phyloP scores from a whole-genome alignment of 2,797 vertebrate species.

The Ptychadena robeensis region DNA sequence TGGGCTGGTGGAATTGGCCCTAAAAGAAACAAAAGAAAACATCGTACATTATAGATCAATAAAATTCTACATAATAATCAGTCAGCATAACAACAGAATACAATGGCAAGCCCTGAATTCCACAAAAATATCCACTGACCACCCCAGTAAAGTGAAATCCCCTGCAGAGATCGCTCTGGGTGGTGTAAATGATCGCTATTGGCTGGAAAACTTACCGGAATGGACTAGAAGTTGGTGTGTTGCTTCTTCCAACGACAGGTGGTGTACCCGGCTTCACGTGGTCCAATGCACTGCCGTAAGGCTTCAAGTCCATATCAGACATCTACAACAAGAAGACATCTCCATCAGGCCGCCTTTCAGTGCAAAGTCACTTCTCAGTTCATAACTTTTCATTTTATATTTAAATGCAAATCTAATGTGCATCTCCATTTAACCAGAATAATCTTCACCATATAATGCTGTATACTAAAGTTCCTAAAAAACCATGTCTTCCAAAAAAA shows the following conservation, averaged over 20 bases:
- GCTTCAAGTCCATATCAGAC: constrained; percentile 95
- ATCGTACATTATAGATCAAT: not conserved
- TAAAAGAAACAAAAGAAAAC: constrained; percentile 64
- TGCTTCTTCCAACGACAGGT: constrained; percentile 88
- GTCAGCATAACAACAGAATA: not conserved
- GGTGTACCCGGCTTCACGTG: constrained; percentile 93
- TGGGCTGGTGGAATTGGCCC: constrained; percentile 96
- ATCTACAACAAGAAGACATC: constrained; percentile 77
- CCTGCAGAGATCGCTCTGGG: not conserved
- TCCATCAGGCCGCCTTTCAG: not conserved
- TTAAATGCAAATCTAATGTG: no score
- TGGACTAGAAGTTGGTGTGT: constrained; percentile 89
- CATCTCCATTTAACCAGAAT: no score
- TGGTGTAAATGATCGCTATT: no score
- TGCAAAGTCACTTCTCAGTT: not conserved
- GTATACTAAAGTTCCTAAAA: no score
- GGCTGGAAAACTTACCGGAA: constrained; percentile 81
- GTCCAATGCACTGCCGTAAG: constrained; percentile 92
- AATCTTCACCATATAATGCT: no score
- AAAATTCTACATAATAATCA: not conserved
- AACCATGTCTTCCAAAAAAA: no score
- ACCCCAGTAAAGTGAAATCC: not conserved
- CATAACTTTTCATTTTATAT: no score
- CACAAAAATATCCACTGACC: no score
- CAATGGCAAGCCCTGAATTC: not conserved